phyloP scores from a whole-genome alignment of 2,797 vertebrate genomes.

The Tapera naevia region DNA sequence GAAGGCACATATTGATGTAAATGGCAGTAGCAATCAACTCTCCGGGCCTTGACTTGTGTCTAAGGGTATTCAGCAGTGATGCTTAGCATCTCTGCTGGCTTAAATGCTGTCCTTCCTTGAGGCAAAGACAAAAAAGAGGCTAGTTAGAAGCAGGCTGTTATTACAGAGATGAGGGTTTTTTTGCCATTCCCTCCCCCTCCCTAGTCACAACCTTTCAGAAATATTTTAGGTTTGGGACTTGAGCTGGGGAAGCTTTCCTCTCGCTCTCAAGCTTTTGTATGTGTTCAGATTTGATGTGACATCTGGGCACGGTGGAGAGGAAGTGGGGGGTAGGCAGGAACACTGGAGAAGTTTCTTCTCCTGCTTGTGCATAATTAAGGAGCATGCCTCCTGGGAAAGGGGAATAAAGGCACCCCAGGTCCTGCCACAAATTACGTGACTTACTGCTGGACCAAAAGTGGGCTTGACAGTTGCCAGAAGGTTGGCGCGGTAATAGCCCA shows the following conservation, averaged over 20 bases:
- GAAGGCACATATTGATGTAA: not conserved
- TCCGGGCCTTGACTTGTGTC: not conserved
- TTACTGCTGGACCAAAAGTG: constrained; percentile 74
- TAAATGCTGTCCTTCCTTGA: not conserved
- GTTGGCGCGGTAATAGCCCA: constrained; percentile 60
- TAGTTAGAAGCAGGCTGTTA: not conserved
- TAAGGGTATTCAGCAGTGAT: not conserved
- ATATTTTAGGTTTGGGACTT: constrained; percentile 41
- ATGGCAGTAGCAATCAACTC: not conserved
- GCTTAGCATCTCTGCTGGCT: not conserved
- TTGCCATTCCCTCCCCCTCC: not conserved
- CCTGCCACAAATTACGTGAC: constrained; percentile 72
- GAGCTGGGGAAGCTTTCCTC: constrained; percentile 50
- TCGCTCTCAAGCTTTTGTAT: constrained; percentile 54
- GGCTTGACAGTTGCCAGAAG: constrained; percentile 77
- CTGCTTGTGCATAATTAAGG: constrained; percentile 63
- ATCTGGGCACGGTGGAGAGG: constrained; percentile 55
- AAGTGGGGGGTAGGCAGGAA: constrained; percentile 50
- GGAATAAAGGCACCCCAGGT: constrained; percentile 72
- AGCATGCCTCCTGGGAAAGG: constrained; percentile 65
- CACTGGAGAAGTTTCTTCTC: constrained; percentile 49
- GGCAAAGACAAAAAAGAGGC: not conserved
- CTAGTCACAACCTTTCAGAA: constrained; percentile 36
- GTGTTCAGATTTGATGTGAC: constrained; percentile 66
- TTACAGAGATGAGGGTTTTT: not conserved